A percentile compares a stretch with the other conserved stretches of the same genome.
Conservation (phyloP, 1,140 invertebrate genomes). For the Trinorchestia longiramus region DNA sequence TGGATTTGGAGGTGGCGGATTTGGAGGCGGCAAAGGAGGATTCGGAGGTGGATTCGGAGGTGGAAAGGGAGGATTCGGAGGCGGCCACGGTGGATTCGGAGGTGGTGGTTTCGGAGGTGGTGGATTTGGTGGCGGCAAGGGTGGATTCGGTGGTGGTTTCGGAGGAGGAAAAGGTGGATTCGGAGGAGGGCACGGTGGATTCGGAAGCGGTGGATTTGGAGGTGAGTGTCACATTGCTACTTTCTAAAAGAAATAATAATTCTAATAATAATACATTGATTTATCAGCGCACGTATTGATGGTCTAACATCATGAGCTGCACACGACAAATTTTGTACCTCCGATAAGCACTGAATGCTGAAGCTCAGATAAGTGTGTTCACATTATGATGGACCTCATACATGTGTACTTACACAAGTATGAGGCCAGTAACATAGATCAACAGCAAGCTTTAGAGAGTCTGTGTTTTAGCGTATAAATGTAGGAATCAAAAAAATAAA, state of each 20-base stretch:
- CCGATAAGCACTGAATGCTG: too few species aligned
- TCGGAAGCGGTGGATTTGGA: too few species aligned
- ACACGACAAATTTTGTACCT: too few species aligned
- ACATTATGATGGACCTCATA: too few species aligned
- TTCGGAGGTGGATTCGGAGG: background rate
- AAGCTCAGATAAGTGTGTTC: too few species aligned
- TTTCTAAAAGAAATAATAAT: background rate
- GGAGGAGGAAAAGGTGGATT: too few species aligned
- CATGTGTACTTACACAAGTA: too few species aligned
- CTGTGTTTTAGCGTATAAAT: too few species aligned
- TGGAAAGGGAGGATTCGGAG: background rate
- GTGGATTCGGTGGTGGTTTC: slow-evolving; percentile 16
- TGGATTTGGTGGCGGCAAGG: background rate
- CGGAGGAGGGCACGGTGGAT: too few species aligned
- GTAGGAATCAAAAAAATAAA: too few species aligned
- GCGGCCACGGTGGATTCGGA: background rate
- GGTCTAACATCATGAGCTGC: background rate
- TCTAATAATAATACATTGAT: background rate
- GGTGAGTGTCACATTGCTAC: background rate
- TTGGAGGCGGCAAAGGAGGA: background rate
- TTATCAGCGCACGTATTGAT: background rate
- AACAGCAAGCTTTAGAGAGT: too few species aligned
- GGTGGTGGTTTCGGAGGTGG: background rate
- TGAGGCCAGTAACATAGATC: too few species aligned
- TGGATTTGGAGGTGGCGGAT: background rate